Percentiles rank a stretch among this genome's conserved stretches.
These are phyloP conservation scores for Artibeus jamaicensis DNA, from an alignment of 2,797 vertebrate genomes.

Conservation along the genomic window DNA sequence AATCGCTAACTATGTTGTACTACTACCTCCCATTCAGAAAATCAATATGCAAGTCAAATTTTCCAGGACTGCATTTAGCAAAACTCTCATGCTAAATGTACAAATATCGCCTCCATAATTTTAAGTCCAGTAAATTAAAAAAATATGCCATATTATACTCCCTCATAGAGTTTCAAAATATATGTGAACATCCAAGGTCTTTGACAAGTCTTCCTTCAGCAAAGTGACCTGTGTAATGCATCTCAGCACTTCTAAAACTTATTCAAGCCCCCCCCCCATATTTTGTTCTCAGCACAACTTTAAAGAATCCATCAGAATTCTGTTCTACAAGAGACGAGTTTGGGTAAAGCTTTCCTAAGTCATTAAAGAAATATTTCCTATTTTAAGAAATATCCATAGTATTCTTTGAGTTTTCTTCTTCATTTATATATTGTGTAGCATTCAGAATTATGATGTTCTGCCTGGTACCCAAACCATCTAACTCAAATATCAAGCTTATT, in stretches of 20 bases:
- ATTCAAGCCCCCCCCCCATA: neutral
- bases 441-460: neutral
- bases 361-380: neutral
- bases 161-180: neutral
- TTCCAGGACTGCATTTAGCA: neutral
- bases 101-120: neutral
- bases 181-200: neutral
- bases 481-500: neutral
- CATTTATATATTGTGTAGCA: neutral
- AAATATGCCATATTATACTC: neutral
- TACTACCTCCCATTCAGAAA: neutral
- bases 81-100: neutral
- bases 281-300: neutral
- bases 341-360: neutral
- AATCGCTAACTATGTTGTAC: neutral
- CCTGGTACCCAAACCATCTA: neutral
- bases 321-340: neutral
- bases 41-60: neutral
- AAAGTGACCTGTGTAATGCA: neutral
- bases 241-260: neutral
- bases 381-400: neutral
- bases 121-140: neutral
- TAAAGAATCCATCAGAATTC: neutral
- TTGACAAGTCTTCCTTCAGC: neutral
- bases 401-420: neutral